Percentiles rank a stretch among this genome's conserved stretches.
These are phyloP conservation scores for Benthosema pterotum DNA, from an alignment of 2,797 vertebrate species.

Conservation along the genomic window DNA sequence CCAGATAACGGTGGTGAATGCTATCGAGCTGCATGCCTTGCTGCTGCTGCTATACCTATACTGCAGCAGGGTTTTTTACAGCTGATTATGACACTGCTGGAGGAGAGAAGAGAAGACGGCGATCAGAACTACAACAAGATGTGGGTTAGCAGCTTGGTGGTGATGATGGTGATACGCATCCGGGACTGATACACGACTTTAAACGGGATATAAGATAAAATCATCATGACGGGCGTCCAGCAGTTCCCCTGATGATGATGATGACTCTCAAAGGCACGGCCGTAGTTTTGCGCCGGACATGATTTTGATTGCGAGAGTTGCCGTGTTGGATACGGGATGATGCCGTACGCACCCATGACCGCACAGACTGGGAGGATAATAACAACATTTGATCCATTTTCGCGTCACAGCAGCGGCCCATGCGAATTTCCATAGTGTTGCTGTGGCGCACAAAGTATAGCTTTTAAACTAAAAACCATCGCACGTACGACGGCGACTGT, in stretches of 20 bases:
- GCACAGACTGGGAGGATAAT: conserved; percentile 61
- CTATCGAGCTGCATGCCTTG: conserved; percentile 56
- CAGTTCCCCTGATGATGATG: conserved; percentile 52
- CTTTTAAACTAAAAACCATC: conserved; percentile 42
- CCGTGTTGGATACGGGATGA: conserved; percentile 67
- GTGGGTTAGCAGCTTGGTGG: conserved; percentile 30
- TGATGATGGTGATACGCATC: conserved; percentile 4
- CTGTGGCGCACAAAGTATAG: conserved; percentile 50
- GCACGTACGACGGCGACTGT: conserved; percentile 53
- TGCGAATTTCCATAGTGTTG: conserved; percentile 59
- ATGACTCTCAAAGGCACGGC: conserved; percentile 63
- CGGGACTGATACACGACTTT: conserved; percentile 47
- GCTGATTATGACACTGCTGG: conserved; percentile 33
- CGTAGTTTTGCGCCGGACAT: conserved; percentile 69
- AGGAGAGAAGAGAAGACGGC: no score
- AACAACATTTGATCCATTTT: conserved; percentile 41
- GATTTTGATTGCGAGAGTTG: conserved; percentile 65
- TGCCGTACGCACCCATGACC: conserved; percentile 70
- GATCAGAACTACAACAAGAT: conserved; percentile 23
- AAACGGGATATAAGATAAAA: conserved; percentile 18
- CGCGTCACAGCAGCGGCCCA: conserved; percentile 23
- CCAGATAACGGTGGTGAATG: conserved; percentile 55
- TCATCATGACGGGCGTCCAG: conserved; percentile 43
- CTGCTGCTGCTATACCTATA: conserved; percentile 46
- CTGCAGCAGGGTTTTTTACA: conserved; percentile 54